A percentile compares a stretch with the other conserved stretches of the same genome.
Evolutionary conservation across 2,113 vertebrate genomes (phyloP).

Genomic region (Ptyas mucosa): DNA sequence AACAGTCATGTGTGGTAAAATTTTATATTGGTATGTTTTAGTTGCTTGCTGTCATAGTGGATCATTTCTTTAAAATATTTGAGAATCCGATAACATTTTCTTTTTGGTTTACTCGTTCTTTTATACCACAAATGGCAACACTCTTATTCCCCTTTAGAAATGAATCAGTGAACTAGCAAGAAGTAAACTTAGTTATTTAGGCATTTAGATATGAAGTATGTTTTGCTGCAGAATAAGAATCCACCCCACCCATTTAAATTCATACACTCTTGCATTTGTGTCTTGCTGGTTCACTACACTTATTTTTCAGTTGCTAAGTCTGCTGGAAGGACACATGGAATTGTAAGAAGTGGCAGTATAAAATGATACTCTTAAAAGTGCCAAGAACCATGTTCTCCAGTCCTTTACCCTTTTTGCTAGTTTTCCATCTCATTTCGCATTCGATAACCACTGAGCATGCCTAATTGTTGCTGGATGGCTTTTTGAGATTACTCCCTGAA

Average conservation of each 20-base stretch:
- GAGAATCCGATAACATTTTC: rapidly evolving
- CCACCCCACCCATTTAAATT: not conserved
- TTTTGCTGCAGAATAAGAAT: not conserved
- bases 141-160: not conserved
- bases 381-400: not conserved
- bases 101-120: not conserved
- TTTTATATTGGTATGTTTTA: not conserved
- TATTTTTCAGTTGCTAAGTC: not conserved
- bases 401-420: not conserved
- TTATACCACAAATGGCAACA: not conserved
- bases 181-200: not conserved
- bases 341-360: not conserved
- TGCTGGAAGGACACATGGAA: not conserved
- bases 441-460: not conserved
- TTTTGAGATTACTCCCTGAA: not conserved
- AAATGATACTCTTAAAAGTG: not conserved
- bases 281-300: not conserved
- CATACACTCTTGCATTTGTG: not conserved
- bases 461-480: not conserved
- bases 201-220: not conserved
- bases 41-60: not conserved
- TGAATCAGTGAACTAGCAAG: not conserved
- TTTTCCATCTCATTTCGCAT: not conserved
- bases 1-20: not conserved
- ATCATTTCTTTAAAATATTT: not conserved